phyloP scores from a whole-genome alignment of 2,113 vertebrate species.

The Uria aalge region DNA sequence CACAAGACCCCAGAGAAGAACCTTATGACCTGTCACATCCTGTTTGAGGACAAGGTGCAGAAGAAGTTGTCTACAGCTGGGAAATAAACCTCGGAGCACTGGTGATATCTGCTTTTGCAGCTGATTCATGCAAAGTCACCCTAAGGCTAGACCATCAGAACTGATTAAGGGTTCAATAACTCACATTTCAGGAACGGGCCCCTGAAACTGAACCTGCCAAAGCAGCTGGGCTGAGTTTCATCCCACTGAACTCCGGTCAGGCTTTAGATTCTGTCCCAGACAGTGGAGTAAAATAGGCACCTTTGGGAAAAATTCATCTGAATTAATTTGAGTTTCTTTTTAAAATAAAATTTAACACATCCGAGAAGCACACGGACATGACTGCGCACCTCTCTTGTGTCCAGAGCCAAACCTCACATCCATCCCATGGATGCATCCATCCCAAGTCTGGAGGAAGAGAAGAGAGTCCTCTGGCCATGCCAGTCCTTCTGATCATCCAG shows the following conservation, averaged over 20 bases:
- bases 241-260: not conserved
- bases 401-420: not conserved
- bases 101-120: not conserved
- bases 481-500: not conserved
- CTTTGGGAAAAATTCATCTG: not conserved
- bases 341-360: not conserved
- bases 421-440: not conserved
- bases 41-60: not conserved
- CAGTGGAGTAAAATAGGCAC: not conserved
- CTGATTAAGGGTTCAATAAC: not conserved
- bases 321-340: not conserved
- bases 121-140: not conserved
- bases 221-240: not conserved
- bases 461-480: not conserved
- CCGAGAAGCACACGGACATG: rapidly evolving
- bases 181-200: not conserved
- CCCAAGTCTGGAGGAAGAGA: not conserved
- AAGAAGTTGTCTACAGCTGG: not conserved
- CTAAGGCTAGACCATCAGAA: not conserved
- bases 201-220: not conserved
- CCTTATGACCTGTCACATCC: rapidly evolving
- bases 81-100: not conserved
- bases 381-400: not conserved
- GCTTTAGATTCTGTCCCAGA: not conserved
- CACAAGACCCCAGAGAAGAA: not conserved